These are phyloP conservation scores for Microcebus tavaratra DNA, from an alignment of 2,113 vertebrate species.

Conservation along the genomic window DNA sequence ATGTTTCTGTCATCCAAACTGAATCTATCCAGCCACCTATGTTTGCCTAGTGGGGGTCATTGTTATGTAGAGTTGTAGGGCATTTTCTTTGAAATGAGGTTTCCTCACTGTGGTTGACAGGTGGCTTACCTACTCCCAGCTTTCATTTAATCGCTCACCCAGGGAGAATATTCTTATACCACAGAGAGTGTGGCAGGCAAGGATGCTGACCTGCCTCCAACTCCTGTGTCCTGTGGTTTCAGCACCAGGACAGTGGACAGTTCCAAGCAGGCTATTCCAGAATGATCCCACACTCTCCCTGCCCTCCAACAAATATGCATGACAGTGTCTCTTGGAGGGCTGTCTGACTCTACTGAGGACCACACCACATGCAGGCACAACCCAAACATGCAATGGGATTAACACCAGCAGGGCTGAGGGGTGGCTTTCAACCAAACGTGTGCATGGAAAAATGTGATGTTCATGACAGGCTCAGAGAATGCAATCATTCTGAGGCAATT, in stretches of 20 bases:
- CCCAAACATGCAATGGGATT: no score
- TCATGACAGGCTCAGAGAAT: no score
- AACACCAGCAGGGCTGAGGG: no score
- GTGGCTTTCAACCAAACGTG: neutral
- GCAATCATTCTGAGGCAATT: neutral
- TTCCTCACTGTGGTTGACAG: neutral
- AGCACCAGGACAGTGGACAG: neutral
- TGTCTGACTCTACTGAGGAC: neutral
- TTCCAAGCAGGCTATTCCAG: fast-evolving
- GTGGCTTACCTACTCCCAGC: neutral
- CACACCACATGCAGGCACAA: fast-evolving
- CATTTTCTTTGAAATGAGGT: neutral
- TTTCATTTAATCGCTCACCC: neutral
- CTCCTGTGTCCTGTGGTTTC: neutral
- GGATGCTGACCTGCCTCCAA: fast-evolving
- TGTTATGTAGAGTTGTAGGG: fast-evolving
- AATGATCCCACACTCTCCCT: no score
- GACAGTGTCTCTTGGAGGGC: fast-evolving
- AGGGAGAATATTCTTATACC: neutral
- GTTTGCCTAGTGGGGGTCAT: neutral
- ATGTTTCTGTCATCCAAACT: neutral
- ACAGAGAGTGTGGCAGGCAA: fast-evolving
- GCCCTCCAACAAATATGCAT: neutral
- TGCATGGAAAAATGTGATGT: neutral
- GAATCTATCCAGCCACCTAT: fast-evolving